These are phyloP conservation scores for Sylvietta virens DNA, from an alignment of 2,113 vertebrate species.

Conservation along the genomic window DNA sequence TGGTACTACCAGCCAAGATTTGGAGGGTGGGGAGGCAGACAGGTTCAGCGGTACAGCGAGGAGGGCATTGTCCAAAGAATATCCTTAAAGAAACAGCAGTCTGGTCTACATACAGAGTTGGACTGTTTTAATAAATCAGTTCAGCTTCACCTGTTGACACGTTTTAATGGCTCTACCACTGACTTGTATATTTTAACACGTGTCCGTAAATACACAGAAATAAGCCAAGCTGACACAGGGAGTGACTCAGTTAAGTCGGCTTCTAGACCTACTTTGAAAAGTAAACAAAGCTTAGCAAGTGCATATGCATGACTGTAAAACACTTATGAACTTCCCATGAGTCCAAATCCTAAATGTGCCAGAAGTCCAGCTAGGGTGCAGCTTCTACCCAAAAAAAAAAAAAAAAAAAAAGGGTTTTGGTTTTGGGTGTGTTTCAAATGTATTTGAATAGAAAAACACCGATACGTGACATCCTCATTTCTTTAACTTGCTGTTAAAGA, in stretches of 20 bases:
- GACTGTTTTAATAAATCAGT: slow-evolving; percentile 15
- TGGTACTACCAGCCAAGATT: background rate
- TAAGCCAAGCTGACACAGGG: slow-evolving; percentile 4
- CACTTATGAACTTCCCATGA: background rate
- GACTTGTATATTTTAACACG: slow-evolving; percentile 46
- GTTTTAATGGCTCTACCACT: background rate
- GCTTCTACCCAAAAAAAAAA: background rate
- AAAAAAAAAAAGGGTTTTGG: background rate
- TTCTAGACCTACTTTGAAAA: slow-evolving; percentile 8
- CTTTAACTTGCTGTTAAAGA: background rate
- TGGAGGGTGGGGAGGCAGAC: background rate
- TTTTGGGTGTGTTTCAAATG: background rate
- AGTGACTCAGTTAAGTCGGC: background rate
- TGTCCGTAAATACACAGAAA: slow-evolving; percentile 29
- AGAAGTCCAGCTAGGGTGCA: background rate
- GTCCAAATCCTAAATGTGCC: background rate
- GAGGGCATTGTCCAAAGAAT: background rate
- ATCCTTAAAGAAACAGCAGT: background rate
- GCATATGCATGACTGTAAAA: background rate
- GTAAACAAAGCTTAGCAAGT: background rate
- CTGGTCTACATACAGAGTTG: background rate
- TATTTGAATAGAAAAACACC: background rate
- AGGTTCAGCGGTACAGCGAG: background rate
- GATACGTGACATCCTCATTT: rapidly evolving
- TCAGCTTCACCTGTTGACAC: background rate